These are phyloP conservation scores for Saxidomus purpurata DNA, from an alignment of 1,140 invertebrate species.

Conservation along the genomic window DNA sequence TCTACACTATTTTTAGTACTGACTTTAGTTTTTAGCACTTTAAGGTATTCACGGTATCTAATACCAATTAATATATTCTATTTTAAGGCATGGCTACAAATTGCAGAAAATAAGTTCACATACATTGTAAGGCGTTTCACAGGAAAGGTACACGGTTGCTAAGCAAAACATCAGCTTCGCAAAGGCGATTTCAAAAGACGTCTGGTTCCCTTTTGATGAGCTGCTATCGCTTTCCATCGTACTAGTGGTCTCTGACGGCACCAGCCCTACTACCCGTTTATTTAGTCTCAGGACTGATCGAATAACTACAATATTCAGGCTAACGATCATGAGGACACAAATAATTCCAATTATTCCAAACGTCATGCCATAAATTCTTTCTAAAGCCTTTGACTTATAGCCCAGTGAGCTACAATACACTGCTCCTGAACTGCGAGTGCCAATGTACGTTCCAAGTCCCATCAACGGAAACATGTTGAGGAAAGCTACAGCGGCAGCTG, in stretches of 20 bases:
- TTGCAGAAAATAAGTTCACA: constrained; percentile 18
- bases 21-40: too few species aligned
- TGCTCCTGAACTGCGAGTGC: not conserved
- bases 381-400: not conserved
- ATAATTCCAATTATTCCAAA: constrained; percentile 37
- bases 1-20: too few species aligned
- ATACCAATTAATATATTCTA: too few species aligned
- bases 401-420: constrained; percentile 26
- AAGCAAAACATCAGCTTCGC: constrained; percentile 56
- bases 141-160: constrained; percentile 40
- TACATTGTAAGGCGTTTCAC: constrained; percentile 56
- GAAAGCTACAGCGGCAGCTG: not conserved
- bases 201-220: not conserved
- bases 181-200: constrained; percentile 55
- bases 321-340: constrained; percentile 23
- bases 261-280: constrained; percentile 6
- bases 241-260: not conserved
- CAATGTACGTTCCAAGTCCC: constrained; percentile 43
- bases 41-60: too few species aligned
- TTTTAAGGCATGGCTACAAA: too few species aligned
- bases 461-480: constrained; percentile 41
- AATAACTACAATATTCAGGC: constrained; percentile 36
- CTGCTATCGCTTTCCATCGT: not conserved
- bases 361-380: constrained; percentile 32
- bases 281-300: constrained; percentile 36